Percentiles rank a stretch among this genome's conserved stretches.
Evolutionary conservation across 1,140 invertebrate species (phyloP).

Genomic region (Ruditapes philippinarum): DNA sequence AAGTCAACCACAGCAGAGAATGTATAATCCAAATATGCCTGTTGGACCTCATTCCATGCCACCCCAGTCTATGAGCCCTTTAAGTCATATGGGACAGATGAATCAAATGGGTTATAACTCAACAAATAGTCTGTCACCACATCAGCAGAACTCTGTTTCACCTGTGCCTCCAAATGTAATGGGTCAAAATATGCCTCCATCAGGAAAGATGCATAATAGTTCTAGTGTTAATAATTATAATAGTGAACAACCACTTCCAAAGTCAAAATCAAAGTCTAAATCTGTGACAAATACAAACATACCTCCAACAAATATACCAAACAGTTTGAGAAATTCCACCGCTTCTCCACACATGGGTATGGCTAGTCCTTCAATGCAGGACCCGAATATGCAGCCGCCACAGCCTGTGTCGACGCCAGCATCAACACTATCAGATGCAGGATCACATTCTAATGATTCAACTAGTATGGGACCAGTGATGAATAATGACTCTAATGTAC

Average conservation of each 20-base stretch:
- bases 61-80: conserved; percentile 65
- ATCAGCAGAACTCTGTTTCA: conserved; percentile 70
- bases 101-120: conserved; percentile 77
- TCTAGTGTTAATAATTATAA: conserved; percentile 72
- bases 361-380: conserved; percentile 64
- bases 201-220: conserved; percentile 65
- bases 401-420: conserved; percentile 69
- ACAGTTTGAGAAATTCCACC: conserved; percentile 50
- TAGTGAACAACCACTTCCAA: conserved; percentile 63
- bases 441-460: conserved; percentile 65
- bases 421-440: conserved; percentile 61
- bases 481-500: conserved; percentile 20
- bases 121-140: conserved; percentile 74
- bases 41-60: conserved; percentile 54
- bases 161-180: conserved; percentile 76
- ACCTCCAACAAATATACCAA: conserved; percentile 57
- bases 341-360: conserved; percentile 47
- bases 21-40: conserved; percentile 48
- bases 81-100: conserved; percentile 72
- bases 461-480: conserved; percentile 62
- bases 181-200: conserved; percentile 30
- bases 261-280: conserved; percentile 70
- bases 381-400: conserved; percentile 63
- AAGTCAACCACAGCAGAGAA: conserved; percentile 37
- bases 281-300: conserved; percentile 68